Evolutionary conservation across 2,888 invertebrate species (phyloP).

Genomic region (Pyrocoelia pectoralis): DNA sequence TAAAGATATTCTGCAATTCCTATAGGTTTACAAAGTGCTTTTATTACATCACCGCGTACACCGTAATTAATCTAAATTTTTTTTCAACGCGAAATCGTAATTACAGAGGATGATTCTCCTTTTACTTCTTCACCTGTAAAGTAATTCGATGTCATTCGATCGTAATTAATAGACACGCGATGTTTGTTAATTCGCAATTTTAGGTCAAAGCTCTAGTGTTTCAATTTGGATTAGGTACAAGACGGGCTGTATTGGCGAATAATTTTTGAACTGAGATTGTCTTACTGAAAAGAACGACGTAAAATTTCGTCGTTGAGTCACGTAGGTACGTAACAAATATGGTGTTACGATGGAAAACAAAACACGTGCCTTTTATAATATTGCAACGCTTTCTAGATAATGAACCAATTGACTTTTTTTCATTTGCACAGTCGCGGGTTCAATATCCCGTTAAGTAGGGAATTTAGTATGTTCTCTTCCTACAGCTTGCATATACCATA

Average conservation of each 20-base stretch:
- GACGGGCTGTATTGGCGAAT: constrained; percentile 8
- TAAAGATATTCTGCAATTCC: constrained; percentile 30
- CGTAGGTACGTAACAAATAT: constrained; percentile 21
- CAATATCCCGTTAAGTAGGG: constrained; percentile 43
- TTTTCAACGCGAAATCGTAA: constrained; percentile 21
- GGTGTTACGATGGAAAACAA: constrained; percentile 20
- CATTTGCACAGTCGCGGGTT: constrained; percentile 45
- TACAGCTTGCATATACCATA: constrained; percentile 13
- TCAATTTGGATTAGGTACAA: constrained; percentile 3
- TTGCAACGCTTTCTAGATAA: constrained; percentile 48
- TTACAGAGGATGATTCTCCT: constrained; percentile 2
- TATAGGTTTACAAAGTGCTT: constrained; percentile 24
- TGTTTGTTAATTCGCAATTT: constrained; percentile 20
- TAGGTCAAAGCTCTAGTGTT: constrained; percentile 25
- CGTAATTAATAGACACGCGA: constrained; percentile 6
- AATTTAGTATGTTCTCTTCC: constrained; percentile 21
- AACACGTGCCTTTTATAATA: constrained; percentile 24
- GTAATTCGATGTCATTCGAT: constrained; percentile 14
- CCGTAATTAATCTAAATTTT: constrained; percentile 24
- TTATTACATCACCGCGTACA: constrained; percentile 16
- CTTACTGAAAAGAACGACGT: too few species aligned
- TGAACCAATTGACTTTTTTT: constrained; percentile 49
- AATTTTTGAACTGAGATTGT: too few species aligned
- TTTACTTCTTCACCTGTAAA: constrained; percentile 20
- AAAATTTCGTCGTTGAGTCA: constrained; percentile 15